These are phyloP conservation scores for Poeciliopsis turrubarensis DNA, from an alignment of 2,113 vertebrate species.

Conservation along the genomic window DNA sequence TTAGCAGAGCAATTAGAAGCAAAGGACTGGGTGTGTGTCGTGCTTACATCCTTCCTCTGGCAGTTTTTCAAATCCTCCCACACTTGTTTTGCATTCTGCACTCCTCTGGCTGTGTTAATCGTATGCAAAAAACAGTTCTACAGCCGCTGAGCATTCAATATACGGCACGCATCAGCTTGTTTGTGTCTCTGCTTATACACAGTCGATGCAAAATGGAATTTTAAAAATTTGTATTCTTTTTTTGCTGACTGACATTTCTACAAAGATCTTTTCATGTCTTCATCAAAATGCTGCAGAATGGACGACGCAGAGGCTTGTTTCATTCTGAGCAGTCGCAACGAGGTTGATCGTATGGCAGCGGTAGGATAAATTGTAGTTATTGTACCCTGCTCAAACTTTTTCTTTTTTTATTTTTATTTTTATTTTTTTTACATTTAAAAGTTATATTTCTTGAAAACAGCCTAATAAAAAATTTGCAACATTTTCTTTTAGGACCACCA, in stretches of 20 bases:
- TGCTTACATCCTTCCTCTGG: slow-evolving; percentile 50
- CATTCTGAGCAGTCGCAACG: slow-evolving; percentile 94
- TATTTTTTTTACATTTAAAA: not conserved
- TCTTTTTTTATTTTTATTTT: not conserved
- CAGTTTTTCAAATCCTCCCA: slow-evolving; percentile 66
- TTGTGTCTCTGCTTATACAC: not conserved
- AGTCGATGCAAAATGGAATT: not conserved
- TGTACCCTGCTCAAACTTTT: slow-evolving; percentile 3
- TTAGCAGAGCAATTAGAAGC: slow-evolving; percentile 43
- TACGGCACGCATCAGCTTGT: slow-evolving; percentile 17
- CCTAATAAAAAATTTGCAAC: not conserved
- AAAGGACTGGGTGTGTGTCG: slow-evolving; percentile 49
- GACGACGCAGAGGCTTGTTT: slow-evolving; percentile 97
- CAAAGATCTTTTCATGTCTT: slow-evolving; percentile 4
- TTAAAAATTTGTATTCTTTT: not conserved
- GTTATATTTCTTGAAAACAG: not conserved
- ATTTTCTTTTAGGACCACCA: slow-evolving; percentile 88
- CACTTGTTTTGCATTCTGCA: slow-evolving; percentile 59
- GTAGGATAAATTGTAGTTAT: slow-evolving; percentile 78
- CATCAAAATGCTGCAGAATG: slow-evolving; percentile 83
- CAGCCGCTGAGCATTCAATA: slow-evolving; percentile 9
- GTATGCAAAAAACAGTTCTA: slow-evolving; percentile 54
- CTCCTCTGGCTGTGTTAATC: slow-evolving; percentile 51
- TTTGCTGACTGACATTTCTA: not conserved
- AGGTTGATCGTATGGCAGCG: slow-evolving; percentile 94